phyloP scores from a whole-genome alignment of 2,797 vertebrate species.

The Sebastes iracundus region DNA sequence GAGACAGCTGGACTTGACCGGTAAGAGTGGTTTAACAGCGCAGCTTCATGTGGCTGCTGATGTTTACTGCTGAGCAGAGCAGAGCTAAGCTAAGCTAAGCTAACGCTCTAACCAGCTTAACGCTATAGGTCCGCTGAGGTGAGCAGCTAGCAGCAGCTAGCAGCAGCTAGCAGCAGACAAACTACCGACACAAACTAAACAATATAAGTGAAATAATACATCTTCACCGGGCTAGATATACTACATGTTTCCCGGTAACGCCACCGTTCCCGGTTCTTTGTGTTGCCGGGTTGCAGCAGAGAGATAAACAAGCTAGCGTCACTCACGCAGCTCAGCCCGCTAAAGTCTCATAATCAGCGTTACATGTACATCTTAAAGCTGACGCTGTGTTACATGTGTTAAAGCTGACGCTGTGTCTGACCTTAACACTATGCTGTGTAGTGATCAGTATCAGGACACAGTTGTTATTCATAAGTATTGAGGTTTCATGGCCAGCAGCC shows the following conservation, averaged over 20 bases:
- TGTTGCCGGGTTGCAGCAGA: not conserved
- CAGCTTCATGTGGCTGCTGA: not conserved
- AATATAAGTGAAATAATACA: rapidly evolving
- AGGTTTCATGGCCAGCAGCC: not conserved
- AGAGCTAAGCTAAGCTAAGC: constrained; percentile 25
- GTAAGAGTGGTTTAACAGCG: constrained; percentile 21
- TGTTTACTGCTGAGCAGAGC: constrained; percentile 10
- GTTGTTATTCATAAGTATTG: not conserved
- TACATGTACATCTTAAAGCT: not conserved
- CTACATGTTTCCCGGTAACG: rapidly evolving
- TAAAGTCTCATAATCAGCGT: not conserved
- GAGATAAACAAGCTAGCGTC: constrained; percentile 30
- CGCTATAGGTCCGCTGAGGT: not conserved
- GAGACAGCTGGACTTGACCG: not conserved
- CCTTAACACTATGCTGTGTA: rapidly evolving
- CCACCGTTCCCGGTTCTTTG: not conserved
- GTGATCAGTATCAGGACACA: no score
- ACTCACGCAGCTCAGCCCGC: not conserved
- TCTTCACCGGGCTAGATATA: not conserved
- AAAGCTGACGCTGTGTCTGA: no score
- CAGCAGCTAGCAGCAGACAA: not conserved
- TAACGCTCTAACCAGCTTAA: constrained; percentile 11
- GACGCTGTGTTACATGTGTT: not conserved
- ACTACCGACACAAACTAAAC: not conserved
- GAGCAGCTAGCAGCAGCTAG: not conserved